phyloP scores from a whole-genome alignment of 2,113 vertebrate species.

The Ameiurus melas region DNA sequence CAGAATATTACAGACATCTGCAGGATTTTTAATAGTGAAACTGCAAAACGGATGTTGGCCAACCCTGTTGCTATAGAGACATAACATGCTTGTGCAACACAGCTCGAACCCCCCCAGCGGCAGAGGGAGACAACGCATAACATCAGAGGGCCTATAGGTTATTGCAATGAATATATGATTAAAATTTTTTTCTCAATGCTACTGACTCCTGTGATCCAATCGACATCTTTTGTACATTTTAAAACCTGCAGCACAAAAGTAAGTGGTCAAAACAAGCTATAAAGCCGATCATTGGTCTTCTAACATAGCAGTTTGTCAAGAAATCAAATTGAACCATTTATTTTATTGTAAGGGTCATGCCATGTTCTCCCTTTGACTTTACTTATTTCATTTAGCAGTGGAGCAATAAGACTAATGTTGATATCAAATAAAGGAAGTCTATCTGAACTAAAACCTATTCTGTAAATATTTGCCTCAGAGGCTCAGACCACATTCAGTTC shows the following conservation, averaged over 20 bases:
- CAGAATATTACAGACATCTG: neutral
- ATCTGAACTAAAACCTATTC: neutral
- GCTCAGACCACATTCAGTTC: neutral
- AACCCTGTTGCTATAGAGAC: slow-evolving; percentile 23
- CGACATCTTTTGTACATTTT: neutral
- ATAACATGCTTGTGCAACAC: slow-evolving; percentile 8
- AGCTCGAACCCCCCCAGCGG: neutral
- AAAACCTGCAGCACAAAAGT: neutral
- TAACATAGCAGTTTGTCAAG: neutral
- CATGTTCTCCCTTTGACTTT: neutral
- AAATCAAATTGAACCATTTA: neutral
- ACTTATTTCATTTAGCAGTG: neutral
- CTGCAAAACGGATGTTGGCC: neutral
- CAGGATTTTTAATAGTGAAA: neutral
- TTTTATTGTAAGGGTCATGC: neutral
- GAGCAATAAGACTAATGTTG: too few relatives aligned
- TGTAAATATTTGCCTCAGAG: neutral
- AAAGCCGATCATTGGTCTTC: neutral
- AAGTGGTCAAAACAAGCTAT: neutral
- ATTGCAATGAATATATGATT: neutral
- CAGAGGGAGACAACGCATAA: slow-evolving; percentile 19
- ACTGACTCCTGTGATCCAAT: neutral
- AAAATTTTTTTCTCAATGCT: neutral
- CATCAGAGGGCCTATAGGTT: neutral
- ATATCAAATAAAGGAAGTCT: neutral